Evolutionary conservation across 53 echinoderm and acorn worm species (phyloP).

Genomic region (Paelopatides confundens): DNA sequence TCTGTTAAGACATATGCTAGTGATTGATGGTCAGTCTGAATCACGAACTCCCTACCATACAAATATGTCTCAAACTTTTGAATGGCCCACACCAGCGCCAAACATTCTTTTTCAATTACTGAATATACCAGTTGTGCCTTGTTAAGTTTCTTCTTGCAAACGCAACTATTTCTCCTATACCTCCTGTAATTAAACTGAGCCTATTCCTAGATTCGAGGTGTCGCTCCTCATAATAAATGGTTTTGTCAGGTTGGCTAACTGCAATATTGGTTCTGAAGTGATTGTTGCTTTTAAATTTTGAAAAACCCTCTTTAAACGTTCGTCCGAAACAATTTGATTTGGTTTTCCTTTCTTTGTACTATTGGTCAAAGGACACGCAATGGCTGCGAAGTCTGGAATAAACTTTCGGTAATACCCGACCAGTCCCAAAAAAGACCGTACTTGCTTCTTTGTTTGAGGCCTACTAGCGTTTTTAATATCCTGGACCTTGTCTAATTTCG

Average conservation of each 20-base stretch:
- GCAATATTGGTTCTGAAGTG: slow-evolving; percentile 33
- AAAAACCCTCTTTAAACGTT: slow-evolving; percentile 42
- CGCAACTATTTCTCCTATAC: slow-evolving; percentile 43
- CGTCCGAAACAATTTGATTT: slow-evolving; percentile 32
- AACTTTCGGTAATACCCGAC: too few species aligned
- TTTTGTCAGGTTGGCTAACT: slow-evolving; percentile 33
- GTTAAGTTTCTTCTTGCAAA: slow-evolving; percentile 42
- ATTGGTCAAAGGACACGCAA: slow-evolving; percentile 44
- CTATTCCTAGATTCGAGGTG: slow-evolving; percentile 55
- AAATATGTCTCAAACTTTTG: slow-evolving; percentile 47
- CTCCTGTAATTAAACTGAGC: slow-evolving; percentile 61
- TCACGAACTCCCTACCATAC: slow-evolving; percentile 38
- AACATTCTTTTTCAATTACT: slow-evolving; percentile 49
- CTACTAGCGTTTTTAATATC: slow-evolving; percentile 28
- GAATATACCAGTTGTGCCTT: slow-evolving; percentile 21
- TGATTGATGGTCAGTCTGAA: slow-evolving; percentile 38
- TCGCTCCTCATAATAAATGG: slow-evolving; percentile 50
- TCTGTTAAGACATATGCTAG: slow-evolving; percentile 14
- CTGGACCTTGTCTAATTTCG: slow-evolving; percentile 60
- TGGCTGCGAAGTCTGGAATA: too few species aligned
- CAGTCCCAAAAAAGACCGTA: slow-evolving; percentile 41
- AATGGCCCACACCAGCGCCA: slow-evolving; percentile 40
- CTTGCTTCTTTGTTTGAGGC: slow-evolving; percentile 51
- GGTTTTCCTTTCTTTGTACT: slow-evolving; percentile 35
- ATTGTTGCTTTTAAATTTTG: slow-evolving; percentile 49